Evolutionary conservation across 2,113 vertebrate genomes (phyloP).

Genomic region (Origma solitaria): DNA sequence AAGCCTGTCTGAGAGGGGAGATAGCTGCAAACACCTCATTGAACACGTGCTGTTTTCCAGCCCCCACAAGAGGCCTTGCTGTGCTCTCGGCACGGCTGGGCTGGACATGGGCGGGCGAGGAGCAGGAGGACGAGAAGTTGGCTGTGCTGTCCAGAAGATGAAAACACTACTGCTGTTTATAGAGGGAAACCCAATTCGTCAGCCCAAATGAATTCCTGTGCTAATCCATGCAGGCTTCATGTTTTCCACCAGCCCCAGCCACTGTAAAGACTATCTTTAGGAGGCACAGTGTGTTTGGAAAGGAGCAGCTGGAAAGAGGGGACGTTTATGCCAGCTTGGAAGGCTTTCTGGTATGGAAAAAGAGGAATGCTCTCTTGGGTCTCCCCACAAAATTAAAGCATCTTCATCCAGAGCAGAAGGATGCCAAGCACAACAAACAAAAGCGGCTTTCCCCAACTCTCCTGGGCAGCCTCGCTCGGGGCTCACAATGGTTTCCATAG

Average conservation of each 20-base stretch:
- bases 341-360: constrained; percentile 75
- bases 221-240: constrained; percentile 71
- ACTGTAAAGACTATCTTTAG: constrained; percentile 75
- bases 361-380: constrained; percentile 69
- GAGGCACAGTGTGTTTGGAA: constrained; percentile 76
- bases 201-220: constrained; percentile 74
- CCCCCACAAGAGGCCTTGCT: not conserved
- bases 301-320: constrained; percentile 77
- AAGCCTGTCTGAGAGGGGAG: not conserved
- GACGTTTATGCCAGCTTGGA: constrained; percentile 80
- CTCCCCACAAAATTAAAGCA: constrained; percentile 77
- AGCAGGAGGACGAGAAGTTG: constrained; percentile 40
- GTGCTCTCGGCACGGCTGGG: not conserved
- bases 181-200: constrained; percentile 80
- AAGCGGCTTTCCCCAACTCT: constrained; percentile 84
- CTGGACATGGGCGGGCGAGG: not conserved
- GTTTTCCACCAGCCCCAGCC: constrained; percentile 77
- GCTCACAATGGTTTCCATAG: constrained; percentile 92
- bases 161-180: constrained; percentile 81
- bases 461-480: constrained; percentile 75
- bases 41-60: constrained; percentile 18
- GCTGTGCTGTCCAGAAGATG: constrained; percentile 54
- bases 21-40: not conserved
- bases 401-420: constrained; percentile 69
- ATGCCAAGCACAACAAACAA: constrained; percentile 89